Evolutionary conservation across 1,140 invertebrate species (phyloP).

Genomic region (Drosophila rhopaloa): DNA sequence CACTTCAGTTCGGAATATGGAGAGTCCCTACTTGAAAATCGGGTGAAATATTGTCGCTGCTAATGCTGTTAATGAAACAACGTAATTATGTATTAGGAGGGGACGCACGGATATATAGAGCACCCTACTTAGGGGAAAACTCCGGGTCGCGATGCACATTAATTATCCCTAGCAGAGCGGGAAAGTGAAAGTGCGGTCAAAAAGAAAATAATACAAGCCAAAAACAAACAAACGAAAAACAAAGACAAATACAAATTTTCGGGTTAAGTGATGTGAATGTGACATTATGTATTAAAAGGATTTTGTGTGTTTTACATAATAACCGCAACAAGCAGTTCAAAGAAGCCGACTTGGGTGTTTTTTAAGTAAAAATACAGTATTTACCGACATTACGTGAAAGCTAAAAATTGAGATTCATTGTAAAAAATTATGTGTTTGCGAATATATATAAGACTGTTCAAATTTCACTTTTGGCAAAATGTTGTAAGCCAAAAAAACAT

Average conservation of each 20-base stretch:
- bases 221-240: conserved; percentile 32
- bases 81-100: conserved; percentile 75
- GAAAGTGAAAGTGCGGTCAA: conserved; percentile 43
- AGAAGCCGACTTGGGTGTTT: conserved; percentile 2
- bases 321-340: conserved; percentile 34
- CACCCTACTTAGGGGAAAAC: conserved; percentile 67
- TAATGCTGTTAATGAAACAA: conserved; percentile 82
- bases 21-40: conserved; percentile 27
- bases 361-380: neutral
- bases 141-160: conserved; percentile 59
- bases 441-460: too few relatives aligned
- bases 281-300: conserved; percentile 74
- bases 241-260: conserved; percentile 62
- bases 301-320: conserved; percentile 56
- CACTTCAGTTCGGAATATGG: conserved; percentile 43
- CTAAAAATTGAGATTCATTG: too few relatives aligned
- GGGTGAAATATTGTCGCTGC: conserved; percentile 78
- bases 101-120: conserved; percentile 39
- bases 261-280: conserved; percentile 42
- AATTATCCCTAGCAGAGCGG: conserved; percentile 63
- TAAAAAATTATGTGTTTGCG: too few relatives aligned
- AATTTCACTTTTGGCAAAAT: too few relatives aligned
- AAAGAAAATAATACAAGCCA: conserved; percentile 23
- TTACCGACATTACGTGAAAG: neutral
- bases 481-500: too few relatives aligned